Evolutionary conservation across 2,113 vertebrate species (phyloP), one percentile per base, ranked within the genome.

Genomic region (Etheostoma cragini): DNA sequence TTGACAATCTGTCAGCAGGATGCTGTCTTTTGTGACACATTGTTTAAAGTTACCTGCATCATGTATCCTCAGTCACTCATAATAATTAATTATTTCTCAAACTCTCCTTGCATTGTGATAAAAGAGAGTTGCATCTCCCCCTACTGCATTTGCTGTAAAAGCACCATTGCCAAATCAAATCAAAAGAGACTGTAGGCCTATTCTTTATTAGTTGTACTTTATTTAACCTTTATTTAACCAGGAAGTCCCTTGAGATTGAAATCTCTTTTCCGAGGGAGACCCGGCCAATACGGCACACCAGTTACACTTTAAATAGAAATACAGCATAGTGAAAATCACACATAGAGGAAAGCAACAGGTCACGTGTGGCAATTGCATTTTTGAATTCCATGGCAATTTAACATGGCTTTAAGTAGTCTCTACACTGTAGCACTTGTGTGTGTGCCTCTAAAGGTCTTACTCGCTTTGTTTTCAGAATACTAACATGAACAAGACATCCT

Each of bases 51-150:
- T 80, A 67, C 38, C 72, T 77, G 71, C 57, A 47, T 87, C 61
- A 33, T 80, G 62, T 50, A 50, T 82, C 76, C 80, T 53, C 65
- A 85, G 67, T 77, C 50, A 42, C 80, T 79, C 16, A 26, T 50
- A 64, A 88, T 61, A 72, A 82, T 71, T 50, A 6, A 84, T 88
- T 82, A 78, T 83, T 83, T 80, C 13, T 58, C 33, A 35, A 64
- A 22, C 19, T 65, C 56, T 45, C 22, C 38, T 42, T 82, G 57
- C 17, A 63, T 30, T 60, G 56, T 45, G 60, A 71, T 42, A 80
- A 77, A 85, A 76, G 83, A 88, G 91, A 85, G 88, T 64, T 82
- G 82, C 75, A 90, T 84, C 92, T 89, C 89, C 91, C 90, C 91
- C 91, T 92, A 65, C 85, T 91, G 91, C 83, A 71, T 61, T 70